Evolutionary conservation across 37 sponge, comb jelly and placozoan genomes (phyloP).

Genomic region (Geodia barretti): DNA sequence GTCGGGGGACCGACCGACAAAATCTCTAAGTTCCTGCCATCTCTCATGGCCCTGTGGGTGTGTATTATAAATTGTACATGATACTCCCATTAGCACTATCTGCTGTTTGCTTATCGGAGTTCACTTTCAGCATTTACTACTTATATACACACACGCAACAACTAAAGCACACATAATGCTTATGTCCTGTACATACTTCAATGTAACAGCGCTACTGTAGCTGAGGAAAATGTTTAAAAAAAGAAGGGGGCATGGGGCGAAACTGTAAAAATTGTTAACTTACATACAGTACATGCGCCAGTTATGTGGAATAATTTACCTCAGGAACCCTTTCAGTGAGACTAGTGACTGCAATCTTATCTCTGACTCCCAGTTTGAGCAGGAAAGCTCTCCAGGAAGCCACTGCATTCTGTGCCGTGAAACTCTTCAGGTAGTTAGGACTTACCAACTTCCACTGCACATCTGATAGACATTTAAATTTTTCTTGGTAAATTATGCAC

Average conservation of each 20-base stretch:
- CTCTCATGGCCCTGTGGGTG: constrained; percentile 5
- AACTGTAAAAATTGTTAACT: background rate
- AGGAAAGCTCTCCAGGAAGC: constrained; percentile 33
- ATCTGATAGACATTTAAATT: background rate
- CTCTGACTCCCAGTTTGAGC: constrained; percentile 37
- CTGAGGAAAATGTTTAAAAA: too few relatives aligned
- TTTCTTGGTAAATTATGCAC: too few relatives aligned
- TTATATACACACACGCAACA: constrained; percentile 1
- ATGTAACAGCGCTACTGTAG: too few relatives aligned
- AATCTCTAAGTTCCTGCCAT: constrained; percentile 13
- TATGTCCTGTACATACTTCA: too few relatives aligned
- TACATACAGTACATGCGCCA: background rate
- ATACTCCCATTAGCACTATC: too few relatives aligned
- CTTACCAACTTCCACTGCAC: constrained; percentile 34
- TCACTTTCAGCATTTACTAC: too few relatives aligned
- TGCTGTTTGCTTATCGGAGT: too few relatives aligned
- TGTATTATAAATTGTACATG: too few relatives aligned
- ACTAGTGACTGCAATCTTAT: constrained; percentile 31
- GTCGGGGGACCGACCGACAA: constrained; percentile 25
- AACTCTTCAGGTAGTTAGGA: constrained; percentile 17
- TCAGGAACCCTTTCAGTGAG: constrained; percentile 6
- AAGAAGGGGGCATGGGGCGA: too few relatives aligned
- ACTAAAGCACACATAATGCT: background rate
- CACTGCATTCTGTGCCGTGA: background rate
- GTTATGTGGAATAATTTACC: constrained; percentile 1